These are phyloP conservation scores for Thalassaphorura encarpata DNA, from an alignment of 1,140 invertebrate genomes.

Conservation along the genomic window DNA sequence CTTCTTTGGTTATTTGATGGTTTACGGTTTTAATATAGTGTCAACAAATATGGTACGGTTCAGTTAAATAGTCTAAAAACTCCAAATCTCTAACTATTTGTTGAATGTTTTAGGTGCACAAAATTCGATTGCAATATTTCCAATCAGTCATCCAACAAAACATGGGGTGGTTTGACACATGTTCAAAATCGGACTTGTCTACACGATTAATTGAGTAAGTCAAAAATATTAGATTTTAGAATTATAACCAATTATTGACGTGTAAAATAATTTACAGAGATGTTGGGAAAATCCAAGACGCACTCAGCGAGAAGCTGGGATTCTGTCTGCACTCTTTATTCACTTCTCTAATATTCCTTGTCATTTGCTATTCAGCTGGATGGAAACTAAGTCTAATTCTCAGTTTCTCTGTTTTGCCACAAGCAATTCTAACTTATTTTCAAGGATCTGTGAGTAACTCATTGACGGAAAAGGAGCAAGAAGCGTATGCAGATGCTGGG, in stretches of 20 bases:
- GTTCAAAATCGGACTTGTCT: not conserved
- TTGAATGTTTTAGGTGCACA: conserved; percentile 40
- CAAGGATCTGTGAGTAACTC: not conserved
- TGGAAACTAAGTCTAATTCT: conserved; percentile 37
- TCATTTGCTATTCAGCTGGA: conserved; percentile 25
- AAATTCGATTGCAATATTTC: conserved; percentile 43
- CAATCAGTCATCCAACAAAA: conserved; percentile 46
- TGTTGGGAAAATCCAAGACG: conserved; percentile 4
- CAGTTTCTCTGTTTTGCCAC: conserved; percentile 14
- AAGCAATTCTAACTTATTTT: not conserved
- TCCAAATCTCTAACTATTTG: too few species aligned
- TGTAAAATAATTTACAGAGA: too few species aligned
- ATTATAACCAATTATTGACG: too few species aligned
- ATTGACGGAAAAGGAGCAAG: conserved; percentile 1
- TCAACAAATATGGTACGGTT: conserved; percentile 36
- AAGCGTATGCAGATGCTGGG: conserved; percentile 4
- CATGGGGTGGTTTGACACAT: conserved; percentile 50
- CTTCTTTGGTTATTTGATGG: conserved; percentile 36
- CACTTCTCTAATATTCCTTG: too few species aligned
- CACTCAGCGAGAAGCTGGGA: conserved; percentile 5
- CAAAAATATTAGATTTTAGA: too few species aligned
- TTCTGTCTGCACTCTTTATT: not conserved
- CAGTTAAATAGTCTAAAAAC: too few species aligned
- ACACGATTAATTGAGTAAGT: not conserved
- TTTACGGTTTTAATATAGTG: conserved; percentile 36